Conservation (phyloP, 2,888 invertebrate genomes). For the Polydrusus pterygomalis region DNA sequence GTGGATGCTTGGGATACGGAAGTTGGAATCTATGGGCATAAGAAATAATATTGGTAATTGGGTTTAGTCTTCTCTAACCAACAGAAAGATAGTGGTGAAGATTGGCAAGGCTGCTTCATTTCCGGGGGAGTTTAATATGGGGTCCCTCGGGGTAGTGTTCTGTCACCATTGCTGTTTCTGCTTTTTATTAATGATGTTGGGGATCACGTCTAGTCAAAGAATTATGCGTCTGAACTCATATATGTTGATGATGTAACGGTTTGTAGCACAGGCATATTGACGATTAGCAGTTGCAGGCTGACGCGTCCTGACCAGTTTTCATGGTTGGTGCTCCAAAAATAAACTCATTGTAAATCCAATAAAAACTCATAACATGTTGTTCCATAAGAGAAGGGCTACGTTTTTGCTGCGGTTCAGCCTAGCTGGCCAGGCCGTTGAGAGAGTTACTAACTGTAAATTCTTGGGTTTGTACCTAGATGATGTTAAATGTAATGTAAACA, state of each 20-base stretch:
- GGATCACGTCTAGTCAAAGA: background rate
- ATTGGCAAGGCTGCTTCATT: background rate
- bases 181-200: background rate
- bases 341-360: background rate
- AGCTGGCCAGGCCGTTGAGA: no score
- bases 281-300: background rate
- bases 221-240: background rate
- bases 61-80: background rate
- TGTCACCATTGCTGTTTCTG: background rate
- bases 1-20: background rate
- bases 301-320: background rate
- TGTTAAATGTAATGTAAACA: no score
- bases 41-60: background rate
- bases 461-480: background rate
- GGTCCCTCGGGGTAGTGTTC: no score
- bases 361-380: background rate
- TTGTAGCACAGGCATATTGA: background rate
- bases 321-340: background rate
- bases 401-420: no score
- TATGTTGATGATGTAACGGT: background rate
- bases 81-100: background rate
- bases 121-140: background rate
- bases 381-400: background rate
- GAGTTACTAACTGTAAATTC: background rate
- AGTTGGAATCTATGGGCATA: background rate